Evolutionary conservation across 2,888 invertebrate species (phyloP), one percentile per base, ranked within the genome.

Genomic region (Coenonympha glycerion): DNA sequence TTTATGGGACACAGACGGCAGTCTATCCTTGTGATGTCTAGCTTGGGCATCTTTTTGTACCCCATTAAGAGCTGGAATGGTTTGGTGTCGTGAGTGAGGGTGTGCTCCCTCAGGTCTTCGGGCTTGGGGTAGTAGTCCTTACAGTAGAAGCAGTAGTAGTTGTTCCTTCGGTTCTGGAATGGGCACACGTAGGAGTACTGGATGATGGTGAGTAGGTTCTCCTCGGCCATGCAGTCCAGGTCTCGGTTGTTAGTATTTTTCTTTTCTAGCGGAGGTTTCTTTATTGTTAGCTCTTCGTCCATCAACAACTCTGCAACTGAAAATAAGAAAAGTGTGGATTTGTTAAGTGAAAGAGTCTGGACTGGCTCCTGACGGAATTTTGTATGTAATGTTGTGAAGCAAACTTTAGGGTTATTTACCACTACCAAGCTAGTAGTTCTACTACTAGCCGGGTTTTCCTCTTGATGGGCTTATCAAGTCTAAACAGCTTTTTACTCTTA

Each of bases 121-220:
- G 86, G 83, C 26, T 83, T 80, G 0, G 79, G 81, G 59, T 83
- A 86, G n/a, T 84, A 82, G 8, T 82, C 82, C 11, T 76, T 68
- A 53, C 86, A 87, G 33, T 85, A 86, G 15, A 73, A 80, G 39
- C 86, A 86, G 26, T 85, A 86, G 47, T 84, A 84, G 42, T 70
- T 86, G 22, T 85, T 87, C 2, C 84, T 52, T 49, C 86, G 56
- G 53, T 85, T 86, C 41, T 85, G 84, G 59, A 87, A 87, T 0
- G 86, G 86, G 11, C 82, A 82, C 0, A 84, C 85, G 34, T 78
- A 86, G 0, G 86, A 87, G 39, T 83, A 78, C 16, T 85, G 83
- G 19, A 86, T 79, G 24, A 86, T 79, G 0, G 84, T 86, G 0
- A 85, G 65, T 0, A 85, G 64, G 21, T 87, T 87, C 28, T 85